Base-by-base conservation (phyloP, 2,888 invertebrate genomes). In the Nesidiocoris tenuis region DNA sequence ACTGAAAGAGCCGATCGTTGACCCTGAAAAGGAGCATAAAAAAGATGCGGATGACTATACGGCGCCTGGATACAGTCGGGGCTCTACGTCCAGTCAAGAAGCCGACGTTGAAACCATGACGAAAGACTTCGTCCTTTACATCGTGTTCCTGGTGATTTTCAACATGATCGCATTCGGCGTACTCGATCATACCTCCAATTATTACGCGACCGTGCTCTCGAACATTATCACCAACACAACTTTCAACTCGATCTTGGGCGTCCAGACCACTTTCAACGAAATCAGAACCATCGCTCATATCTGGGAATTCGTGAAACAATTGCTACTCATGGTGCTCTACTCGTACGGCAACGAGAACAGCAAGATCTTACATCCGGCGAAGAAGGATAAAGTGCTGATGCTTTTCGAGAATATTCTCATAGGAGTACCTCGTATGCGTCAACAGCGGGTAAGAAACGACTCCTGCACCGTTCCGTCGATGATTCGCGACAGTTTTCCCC, bases 301-400 rank as follows among this genome's bases (percentile, higher is more conserved):
- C 12, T 75, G 75, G 75, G 75, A 75, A 83, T 85, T 82, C 81
- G 75, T 80, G 78, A 85, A 86, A 78, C 83, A 82, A 19, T 84
- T 86, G 23, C 82, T 89, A 80, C 76, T 87, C 66, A 83, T 85
- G n/a, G 83, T 89, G 55, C 88, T 88, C 81, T 88, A 87, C 86
- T 87, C 88, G 72, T 70, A 74, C 19, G 55, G 71, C 9, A 57
- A 68, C 9, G 74, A 76, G 21, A 25, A 75, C 0, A 39, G 39
- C 17, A 54, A 61, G 22, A 75, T n/a, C 23, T 72, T 79, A 83
- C 84, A 64, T 2, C 1, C 18, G 12, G 87, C 81, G 82, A 82
- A 67, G 68, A 80, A 81, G 17, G 81, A 82, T 24, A 78, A 81
- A 18, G 83, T 82, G 74, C 54, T 77, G 16, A 83, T 86, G 54